Base-by-base conservation (phyloP, 2,888 invertebrate genomes). In the Chouioia cunea region DNA sequence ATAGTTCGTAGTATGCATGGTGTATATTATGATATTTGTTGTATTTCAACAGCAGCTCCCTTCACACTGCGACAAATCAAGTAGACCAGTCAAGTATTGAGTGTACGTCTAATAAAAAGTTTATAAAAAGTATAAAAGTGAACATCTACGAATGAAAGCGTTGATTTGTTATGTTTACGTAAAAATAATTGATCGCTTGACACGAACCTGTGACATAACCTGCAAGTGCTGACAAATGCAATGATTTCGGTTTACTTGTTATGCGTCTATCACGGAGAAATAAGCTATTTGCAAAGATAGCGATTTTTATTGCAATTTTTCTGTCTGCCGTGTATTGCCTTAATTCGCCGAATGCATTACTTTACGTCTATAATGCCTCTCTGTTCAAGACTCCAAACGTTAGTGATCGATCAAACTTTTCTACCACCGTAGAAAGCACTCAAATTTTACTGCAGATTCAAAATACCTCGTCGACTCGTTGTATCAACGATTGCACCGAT, bases 251-350 rank as follows among this genome's bases (percentile, higher is more conserved):
- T 56, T 43, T 43, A 22, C 56, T 60, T 50, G 71, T 71, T 71
- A 73, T 73, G 73, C 70, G 73, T 71, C 59, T 64, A 18, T 62
- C 70, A 70, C 65, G 70, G 16, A 16, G 46, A 4, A 52, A 22
- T 44, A 73, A 65, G 52, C 47, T 65, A 62, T 4, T 64, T n/a
- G 16, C 54, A 23, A 73, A 70, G 47, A 54, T 73, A 15, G 22
- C 46, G 6, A 43, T 66, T n/a, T 6, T 56, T 15, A 18, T 62
- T 20, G 47, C 23, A 8, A 23, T 52, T 18, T 50, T 70, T 8
- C 16, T 15, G 20, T 23, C 70, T 14, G 58, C 43, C 27, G 20
- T 70, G 12, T 72, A 72, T 46, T 72, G 23, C 46, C 46, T 72
- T 1, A 54, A 60, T 1, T 52, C 65, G 15, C 18, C 56, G 46